Evolutionary conservation across 1,140 invertebrate genomes (phyloP).

Genomic region (Temnothorax nylanderi): DNA sequence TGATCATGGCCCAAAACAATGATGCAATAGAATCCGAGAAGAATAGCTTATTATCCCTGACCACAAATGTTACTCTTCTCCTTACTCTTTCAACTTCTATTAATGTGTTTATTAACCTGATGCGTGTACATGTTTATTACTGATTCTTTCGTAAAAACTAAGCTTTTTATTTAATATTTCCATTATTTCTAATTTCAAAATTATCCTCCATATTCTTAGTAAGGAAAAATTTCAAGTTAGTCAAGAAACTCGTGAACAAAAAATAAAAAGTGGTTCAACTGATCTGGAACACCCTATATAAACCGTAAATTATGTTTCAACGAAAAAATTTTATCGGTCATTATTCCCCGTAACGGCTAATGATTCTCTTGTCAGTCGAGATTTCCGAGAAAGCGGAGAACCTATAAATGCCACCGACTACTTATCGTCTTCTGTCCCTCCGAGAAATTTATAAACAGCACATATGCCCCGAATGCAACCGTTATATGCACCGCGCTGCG

Average conservation of each 20-base stretch:
- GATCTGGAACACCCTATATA: neutral
- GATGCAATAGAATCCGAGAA: neutral
- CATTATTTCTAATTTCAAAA: neutral
- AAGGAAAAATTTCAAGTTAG: neutral
- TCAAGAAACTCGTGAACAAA: neutral
- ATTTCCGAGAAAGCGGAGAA: conserved; percentile 66
- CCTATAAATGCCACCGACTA: conserved; percentile 33
- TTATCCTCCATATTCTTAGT: neutral
- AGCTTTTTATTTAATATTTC: neutral
- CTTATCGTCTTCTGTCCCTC: conserved; percentile 53
- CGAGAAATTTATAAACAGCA: conserved; percentile 63
- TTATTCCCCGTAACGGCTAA: conserved; percentile 53
- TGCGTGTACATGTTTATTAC: neutral
- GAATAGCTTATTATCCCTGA: conserved; percentile 7
- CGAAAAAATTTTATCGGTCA: conserved; percentile 61
- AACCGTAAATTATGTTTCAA: neutral
- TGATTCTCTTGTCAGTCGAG: conserved; percentile 46
- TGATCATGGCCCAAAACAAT: neutral
- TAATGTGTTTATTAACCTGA: neutral
- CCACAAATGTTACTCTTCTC: neutral
- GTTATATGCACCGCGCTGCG: conserved; percentile 22
- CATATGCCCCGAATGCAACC: conserved; percentile 27
- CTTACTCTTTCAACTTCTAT: neutral
- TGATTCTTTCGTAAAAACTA: neutral
- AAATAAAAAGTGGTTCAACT: neutral